Percentiles rank a stretch among this genome's conserved stretches.
phyloP scores from a whole-genome alignment of 2,888 invertebrate species.

The Synergus itoensis region DNA sequence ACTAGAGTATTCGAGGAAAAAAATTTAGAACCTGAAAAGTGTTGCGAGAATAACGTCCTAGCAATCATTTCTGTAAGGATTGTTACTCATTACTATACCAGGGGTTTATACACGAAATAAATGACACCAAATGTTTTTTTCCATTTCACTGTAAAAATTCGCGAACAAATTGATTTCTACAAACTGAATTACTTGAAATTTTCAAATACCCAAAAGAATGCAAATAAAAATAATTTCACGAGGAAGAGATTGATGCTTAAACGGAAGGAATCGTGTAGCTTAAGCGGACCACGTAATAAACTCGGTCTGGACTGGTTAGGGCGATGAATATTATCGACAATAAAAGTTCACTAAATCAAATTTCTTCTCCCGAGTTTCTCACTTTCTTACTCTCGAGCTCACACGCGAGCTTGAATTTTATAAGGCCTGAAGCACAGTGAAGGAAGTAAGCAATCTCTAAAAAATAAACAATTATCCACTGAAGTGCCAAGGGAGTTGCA shows the following conservation, averaged over 20 bases:
- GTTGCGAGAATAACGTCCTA: no score
- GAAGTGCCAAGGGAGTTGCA: neutral
- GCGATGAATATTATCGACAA: constrained; percentile 65
- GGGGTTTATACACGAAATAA: no score
- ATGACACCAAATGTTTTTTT: no score
- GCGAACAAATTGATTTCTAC: neutral
- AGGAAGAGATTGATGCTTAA: constrained; percentile 15
- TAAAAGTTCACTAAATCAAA: constrained; percentile 69
- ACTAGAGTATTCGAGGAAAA: no score
- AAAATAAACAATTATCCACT: constrained; percentile 20
- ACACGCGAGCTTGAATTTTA: constrained; percentile 41
- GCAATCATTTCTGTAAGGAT: no score
- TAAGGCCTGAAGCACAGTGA: neutral
- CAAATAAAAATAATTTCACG: neutral
- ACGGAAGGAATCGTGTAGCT: constrained; percentile 18
- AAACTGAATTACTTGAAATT: neutral
- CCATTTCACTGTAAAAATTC: no score
- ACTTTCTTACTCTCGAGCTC: constrained; percentile 38
- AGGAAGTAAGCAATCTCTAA: neutral
- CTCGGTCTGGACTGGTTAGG: constrained; percentile 43
- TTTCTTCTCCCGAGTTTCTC: constrained; percentile 46
- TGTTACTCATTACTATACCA: no score
- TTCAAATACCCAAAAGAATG: neutral
- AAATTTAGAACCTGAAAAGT: no score
- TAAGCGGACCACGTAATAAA: constrained; percentile 14